Evolutionary conservation across 2,888 invertebrate species (phyloP), one percentile per base, ranked within the genome.

Genomic region (Tyria jacobaeae): DNA sequence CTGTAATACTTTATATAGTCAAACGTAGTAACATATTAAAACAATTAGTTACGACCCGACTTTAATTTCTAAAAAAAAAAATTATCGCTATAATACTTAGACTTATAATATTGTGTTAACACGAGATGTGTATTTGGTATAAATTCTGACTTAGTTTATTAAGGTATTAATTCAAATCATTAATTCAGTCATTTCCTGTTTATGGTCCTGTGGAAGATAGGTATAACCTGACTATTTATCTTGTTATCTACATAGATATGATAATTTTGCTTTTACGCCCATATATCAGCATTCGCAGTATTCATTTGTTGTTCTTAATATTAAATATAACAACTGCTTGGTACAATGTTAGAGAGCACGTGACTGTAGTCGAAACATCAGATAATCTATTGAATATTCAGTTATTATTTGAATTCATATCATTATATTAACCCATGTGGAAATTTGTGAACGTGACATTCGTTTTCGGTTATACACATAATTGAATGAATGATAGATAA

Each of bases 271-370:
- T 50, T 25, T 27, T 24, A 17, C 53, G 27, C 52, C 64, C 35
- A 39, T 50, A 9, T 25, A 50, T 12, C 47, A 53, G 49, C 14
- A 51, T 50, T 64, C 60, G 31, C n/a, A n/a, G n/a, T n/a, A n/a
- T n/a, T n/a, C n/a, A n/a, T n/a, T n/a, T n/a, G n/a, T n/a, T n/a
- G n/a, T n/a, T n/a, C n/a, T n/a, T n/a, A n/a, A n/a, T n/a, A n/a
- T n/a, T n/a, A n/a, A n/a, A n/a, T n/a, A n/a, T n/a, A n/a, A n/a
- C n/a, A n/a, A n/a, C n/a, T n/a, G n/a, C n/a, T n/a, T n/a, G n/a
- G n/a, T n/a, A n/a, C n/a, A n/a, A n/a, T n/a, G n/a, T n/a, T n/a
- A n/a, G n/a, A n/a, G n/a, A n/a, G n/a, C n/a, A n/a, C n/a, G n/a
- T n/a, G n/a, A n/a, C n/a, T n/a, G n/a, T n/a, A n/a, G n/a, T n/a